Evolutionary conservation across 2,888 invertebrate genomes (phyloP).

Genomic region (Rutpela maculata): DNA sequence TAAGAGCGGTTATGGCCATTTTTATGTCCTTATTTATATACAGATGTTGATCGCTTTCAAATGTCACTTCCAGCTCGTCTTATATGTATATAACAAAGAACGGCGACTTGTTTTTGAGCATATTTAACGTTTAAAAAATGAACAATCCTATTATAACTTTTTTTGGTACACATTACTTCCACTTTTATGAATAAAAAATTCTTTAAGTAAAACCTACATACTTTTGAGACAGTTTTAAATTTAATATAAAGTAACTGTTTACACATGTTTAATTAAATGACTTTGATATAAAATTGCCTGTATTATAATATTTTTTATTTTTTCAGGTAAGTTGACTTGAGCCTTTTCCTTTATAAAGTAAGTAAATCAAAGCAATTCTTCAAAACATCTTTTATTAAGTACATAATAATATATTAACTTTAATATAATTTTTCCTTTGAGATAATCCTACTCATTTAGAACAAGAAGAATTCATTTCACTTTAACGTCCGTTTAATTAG

Average conservation of each 20-base stretch:
- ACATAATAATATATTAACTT: too few relatives aligned
- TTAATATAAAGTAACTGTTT: background rate
- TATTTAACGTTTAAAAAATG: background rate
- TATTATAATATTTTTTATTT: conserved; percentile 1
- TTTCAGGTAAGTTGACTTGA: background rate
- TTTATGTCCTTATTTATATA: conserved; percentile 28
- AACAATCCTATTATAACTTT: background rate
- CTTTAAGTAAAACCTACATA: background rate
- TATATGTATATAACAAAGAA: background rate
- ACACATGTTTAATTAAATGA: background rate
- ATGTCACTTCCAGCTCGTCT: background rate
- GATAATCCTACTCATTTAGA: too few relatives aligned
- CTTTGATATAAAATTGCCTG: background rate
- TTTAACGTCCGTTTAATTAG: background rate
- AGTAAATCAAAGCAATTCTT: background rate
- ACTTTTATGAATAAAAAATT: background rate
- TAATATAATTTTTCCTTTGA: too few relatives aligned
- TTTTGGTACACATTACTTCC: background rate
- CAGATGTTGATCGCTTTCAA: conserved; percentile 16
- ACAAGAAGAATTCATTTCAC: too few relatives aligned
- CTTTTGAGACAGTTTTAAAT: background rate
- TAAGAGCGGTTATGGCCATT: conserved; percentile 24
- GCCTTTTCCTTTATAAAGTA: background rate
- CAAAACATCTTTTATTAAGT: background rate
- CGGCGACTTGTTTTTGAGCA: background rate